Base-by-base conservation (phyloP, 1,140 invertebrate species). In the Drosophila pectinifera region DNA sequence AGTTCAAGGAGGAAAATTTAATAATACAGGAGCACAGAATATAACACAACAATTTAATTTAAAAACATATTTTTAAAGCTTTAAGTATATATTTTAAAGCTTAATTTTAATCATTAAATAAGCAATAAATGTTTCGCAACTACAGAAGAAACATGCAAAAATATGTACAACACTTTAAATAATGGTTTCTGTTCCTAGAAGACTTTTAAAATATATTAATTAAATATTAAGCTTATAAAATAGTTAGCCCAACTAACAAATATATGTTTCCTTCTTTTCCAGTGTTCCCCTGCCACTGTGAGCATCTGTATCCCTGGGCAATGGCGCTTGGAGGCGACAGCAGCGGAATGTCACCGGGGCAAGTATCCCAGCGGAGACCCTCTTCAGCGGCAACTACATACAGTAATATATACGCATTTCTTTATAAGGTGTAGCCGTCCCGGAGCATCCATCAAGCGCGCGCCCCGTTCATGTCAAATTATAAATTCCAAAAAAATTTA, bases 401-500 rank as follows among this genome's bases (percentile, higher is more conserved):
- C 49, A 51, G 5, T 22, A 20, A 51, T 34, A 34, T 34, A 28
- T 13, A 49, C 28, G 0, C 18, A 8, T 41, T 55, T 55, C 38
- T 22, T 31, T 59, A 58, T 28, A 58, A 38, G 54, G 51, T 56
- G 31, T 41, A 42, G 10, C 28, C 14, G n/a, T 31, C 31, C 41
- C 42, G 20, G 20, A 36, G 79, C 83, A 88, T 89, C 84, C 81
- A 90, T 88, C 85, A 88, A 84, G 62, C 39, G 80, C 59, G 84
- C 81, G 67, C 59, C 58, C 62, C 67, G 67, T 64, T 57, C 46
- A 77, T 78, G 80, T 80, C 84, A 84, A 80, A 88, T 88, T 84
- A 73, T 77, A 88, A 89, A 88, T 73, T 88, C 75, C 16, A 51
- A 43, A 56, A 79, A 89, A 88, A 80, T 84, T 68, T 84, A 90